phyloP scores from a whole-genome alignment of 2,797 vertebrate genomes.

The Acomys russatus region DNA sequence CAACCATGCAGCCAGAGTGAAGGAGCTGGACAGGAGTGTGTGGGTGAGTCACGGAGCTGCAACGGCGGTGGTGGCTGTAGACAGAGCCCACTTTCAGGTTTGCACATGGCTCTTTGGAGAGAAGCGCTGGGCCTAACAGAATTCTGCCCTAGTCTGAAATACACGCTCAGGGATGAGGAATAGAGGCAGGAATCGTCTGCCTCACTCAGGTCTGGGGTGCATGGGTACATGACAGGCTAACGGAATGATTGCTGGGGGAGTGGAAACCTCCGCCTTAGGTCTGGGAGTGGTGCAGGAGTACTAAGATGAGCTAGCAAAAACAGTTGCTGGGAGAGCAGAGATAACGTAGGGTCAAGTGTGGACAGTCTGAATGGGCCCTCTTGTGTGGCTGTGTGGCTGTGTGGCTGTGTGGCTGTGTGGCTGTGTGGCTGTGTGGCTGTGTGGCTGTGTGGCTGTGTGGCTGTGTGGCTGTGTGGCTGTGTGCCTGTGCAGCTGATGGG shows the following conservation, averaged over 20 bases:
- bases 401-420: not conserved
- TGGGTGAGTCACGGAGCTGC: rapidly evolving
- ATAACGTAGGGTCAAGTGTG: not conserved
- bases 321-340: too few species aligned
- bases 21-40: not conserved
- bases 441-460: too few species aligned
- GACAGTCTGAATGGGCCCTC: not conserved
- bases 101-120: not conserved
- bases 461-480: not conserved
- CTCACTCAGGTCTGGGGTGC: not conserved
- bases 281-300: too few species aligned
- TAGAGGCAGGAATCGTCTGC: not conserved
- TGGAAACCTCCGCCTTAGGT: too few species aligned
- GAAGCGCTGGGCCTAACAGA: not conserved
- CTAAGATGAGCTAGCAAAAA: too few species aligned
- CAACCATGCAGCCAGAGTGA: rapidly evolving
- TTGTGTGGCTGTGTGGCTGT: not conserved
- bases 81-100: not conserved
- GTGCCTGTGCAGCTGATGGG: not conserved
- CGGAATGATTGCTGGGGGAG: not conserved
- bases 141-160: not conserved
- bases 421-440: not conserved
- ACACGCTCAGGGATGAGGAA: rapidly evolving
- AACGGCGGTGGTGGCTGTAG: rapidly evolving
- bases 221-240: not conserved